Conservation (phyloP, 2,888 invertebrate genomes). For the Drosophila ustulata region DNA sequence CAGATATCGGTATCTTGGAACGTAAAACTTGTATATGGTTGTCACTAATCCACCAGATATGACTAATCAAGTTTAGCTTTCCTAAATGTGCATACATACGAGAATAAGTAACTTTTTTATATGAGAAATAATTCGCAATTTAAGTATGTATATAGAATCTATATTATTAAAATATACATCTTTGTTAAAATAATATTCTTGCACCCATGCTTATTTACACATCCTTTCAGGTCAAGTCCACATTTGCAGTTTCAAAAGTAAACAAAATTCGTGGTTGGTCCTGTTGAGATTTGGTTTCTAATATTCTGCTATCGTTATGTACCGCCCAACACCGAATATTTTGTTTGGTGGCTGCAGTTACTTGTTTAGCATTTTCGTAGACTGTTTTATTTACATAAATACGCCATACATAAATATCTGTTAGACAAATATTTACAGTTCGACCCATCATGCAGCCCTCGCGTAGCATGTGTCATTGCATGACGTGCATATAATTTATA, state of each 20-base stretch:
- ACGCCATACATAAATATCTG: neutral
- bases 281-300: constrained; percentile 42
- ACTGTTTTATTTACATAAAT: constrained; percentile 64
- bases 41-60: too few relatives aligned
- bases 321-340: constrained; percentile 44
- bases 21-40: too few relatives aligned
- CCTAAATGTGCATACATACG: too few relatives aligned
- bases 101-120: too few relatives aligned
- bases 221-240: constrained; percentile 15
- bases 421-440: constrained; percentile 32
- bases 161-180: too few relatives aligned
- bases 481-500: constrained; percentile 64
- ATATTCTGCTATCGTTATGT: constrained; percentile 66
- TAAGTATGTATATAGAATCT: too few relatives aligned
- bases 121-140: too few relatives aligned
- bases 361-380: constrained; percentile 72
- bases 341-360: constrained; percentile 39
- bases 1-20: too few relatives aligned
- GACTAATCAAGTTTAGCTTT: too few relatives aligned
- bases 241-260: constrained; percentile 59
- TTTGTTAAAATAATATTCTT: neutral
- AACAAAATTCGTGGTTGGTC: constrained; percentile 58
- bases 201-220: constrained; percentile 42
- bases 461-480: constrained; percentile 51
- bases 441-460: constrained; percentile 12